Evolutionary conservation across 2,113 vertebrate genomes (phyloP).

Genomic region (Apaloderma vittatum): DNA sequence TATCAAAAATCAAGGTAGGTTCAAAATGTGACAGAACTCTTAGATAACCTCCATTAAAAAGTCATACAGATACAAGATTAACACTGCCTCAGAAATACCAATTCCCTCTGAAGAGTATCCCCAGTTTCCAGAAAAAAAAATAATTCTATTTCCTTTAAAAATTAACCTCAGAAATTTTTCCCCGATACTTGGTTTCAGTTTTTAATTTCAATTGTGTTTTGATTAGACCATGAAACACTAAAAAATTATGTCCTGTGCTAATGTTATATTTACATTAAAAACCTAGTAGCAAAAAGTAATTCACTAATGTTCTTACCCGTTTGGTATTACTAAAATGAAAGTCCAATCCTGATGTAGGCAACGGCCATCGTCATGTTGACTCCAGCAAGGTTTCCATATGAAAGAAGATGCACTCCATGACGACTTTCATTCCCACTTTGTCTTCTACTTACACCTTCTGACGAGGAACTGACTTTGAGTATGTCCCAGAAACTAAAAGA

Average conservation of each 20-base stretch:
- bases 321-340: neutral
- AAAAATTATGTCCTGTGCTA: neutral
- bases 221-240: neutral
- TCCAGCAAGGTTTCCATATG: neutral
- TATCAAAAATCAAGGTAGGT: neutral
- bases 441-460: neutral
- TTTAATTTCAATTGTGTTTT: neutral
- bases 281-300: neutral
- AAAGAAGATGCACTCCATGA: neutral
- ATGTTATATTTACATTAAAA: neutral
- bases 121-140: neutral
- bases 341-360: neutral
- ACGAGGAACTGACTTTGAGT: neutral
- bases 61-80: neutral
- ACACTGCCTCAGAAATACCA: neutral
- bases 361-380: neutral
- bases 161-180: neutral
- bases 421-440: neutral
- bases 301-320: neutral
- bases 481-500: neutral
- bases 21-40: neutral
- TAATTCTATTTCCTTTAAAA: neutral
- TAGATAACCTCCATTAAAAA: accelerated
- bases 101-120: neutral
- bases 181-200: neutral